Base-by-base conservation (phyloP, 1,140 invertebrate species). In the Caenorhabditis latens region DNA sequence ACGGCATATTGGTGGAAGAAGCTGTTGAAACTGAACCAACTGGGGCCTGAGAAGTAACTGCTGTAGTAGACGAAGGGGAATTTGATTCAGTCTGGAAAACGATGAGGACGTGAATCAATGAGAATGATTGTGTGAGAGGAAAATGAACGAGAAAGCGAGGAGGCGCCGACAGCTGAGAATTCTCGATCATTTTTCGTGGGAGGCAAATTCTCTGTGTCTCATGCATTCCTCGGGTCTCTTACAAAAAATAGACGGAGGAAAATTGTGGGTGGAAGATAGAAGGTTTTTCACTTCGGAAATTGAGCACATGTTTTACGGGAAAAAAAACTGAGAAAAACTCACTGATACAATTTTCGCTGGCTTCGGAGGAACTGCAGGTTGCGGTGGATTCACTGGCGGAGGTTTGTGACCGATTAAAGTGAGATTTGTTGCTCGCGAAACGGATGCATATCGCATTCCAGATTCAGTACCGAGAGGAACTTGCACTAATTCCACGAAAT, bases 401-500 rank as follows among this genome's bases (percentile, higher is more conserved):
- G 71, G 71, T 79, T 79, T 79, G n/a, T 79, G 43, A 43, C 9
- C 9, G 4, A 53, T n/a, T 24, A 79, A 79, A 21, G n/a, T 79
- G 13, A 79, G 21, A 19, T 46, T 50, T 24, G 71, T 40, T 50
- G 43, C 40, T 4, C 71, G 71, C 21, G 71, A 79, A 7, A 79
- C n/a, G 7, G 71, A 79, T 11, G 19, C 19, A 43, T 79, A 53
- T 24, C 24, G 50, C 4, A n/a, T n/a, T 50, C 71, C 71, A 9
- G 71, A 79, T 79, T 79, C 71, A 11, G 71, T 84, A 19, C 83
- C 83, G 4, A 61, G 7, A 4, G 83, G 55, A 4, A 86, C 86
- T 46, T 86, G 75, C 7, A 88, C 84, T 4, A 88, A 42, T 87
- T 90, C 85, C 14, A 93, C 93, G 94, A 99, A 99, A 94, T 99